Evolutionary conservation across 37 sponge, comb jelly and placozoan genomes (phyloP).

Genomic region (Crambe crambe): DNA sequence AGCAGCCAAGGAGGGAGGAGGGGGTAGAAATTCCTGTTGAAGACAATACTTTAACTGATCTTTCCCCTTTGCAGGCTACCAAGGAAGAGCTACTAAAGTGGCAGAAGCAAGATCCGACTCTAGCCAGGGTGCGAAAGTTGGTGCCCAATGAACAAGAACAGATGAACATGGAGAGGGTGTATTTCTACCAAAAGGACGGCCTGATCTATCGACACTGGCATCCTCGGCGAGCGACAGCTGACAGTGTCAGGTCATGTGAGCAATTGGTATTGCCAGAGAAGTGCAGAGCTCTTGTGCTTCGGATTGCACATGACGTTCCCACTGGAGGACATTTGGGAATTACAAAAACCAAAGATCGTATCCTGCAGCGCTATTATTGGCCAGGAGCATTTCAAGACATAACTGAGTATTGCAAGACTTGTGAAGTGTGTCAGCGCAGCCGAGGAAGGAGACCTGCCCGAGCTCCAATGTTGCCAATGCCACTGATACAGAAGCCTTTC

Average conservation of each 20-base stretch:
- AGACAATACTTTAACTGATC: not conserved
- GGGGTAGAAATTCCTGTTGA: not conserved
- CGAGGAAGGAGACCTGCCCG: not conserved
- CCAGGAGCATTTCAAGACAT: slow-evolving; percentile 28
- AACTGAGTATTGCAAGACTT: slow-evolving; percentile 23
- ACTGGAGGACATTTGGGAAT: slow-evolving; percentile 18
- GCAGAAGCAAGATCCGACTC: not conserved
- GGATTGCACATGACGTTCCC: slow-evolving; percentile 31
- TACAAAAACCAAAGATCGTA: slow-evolving; percentile 15
- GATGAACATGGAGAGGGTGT: not conserved
- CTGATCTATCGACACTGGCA: slow-evolving; percentile 2
- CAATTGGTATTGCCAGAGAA: slow-evolving; percentile 4
- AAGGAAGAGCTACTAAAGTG: not conserved
- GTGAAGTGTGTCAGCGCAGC: slow-evolving; percentile 41
- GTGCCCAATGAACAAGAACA: not conserved
- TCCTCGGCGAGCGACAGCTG: not conserved
- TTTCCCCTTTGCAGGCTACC: not conserved
- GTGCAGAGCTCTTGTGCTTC: slow-evolving; percentile 9
- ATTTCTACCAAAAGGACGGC: not conserved
- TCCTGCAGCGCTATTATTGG: slow-evolving; percentile 32
- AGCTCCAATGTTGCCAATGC: slow-evolving; percentile 29
- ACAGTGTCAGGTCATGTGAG: not conserved
- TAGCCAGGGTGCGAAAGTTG: not conserved
- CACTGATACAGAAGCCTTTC: slow-evolving; percentile 36
- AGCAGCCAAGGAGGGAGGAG: not conserved